A percentile compares a stretch with the other conserved stretches of the same genome.
Conservation (phyloP, 2,888 invertebrate genomes). For the Leptogaster cylindrica region DNA sequence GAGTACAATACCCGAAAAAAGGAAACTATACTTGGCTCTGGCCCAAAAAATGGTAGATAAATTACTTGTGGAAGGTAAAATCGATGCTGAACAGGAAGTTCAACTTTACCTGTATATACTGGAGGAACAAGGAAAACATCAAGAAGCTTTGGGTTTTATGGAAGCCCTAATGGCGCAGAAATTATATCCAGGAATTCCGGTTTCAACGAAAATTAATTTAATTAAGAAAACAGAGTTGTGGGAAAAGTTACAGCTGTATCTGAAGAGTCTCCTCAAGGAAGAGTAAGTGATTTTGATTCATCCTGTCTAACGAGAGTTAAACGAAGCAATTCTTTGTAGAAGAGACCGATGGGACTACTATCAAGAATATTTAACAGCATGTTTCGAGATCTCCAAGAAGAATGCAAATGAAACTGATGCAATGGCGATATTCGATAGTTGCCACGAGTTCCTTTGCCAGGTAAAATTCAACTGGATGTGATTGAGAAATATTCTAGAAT, state of each 20-base stretch:
- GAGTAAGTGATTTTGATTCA: constrained; percentile 68
- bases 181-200: constrained; percentile 71
- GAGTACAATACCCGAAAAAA: constrained; percentile 65
- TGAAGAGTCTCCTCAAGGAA: constrained; percentile 75
- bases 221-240: constrained; percentile 76
- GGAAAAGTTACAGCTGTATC: constrained; percentile 74
- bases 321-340: constrained; percentile 55
- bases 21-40: constrained; percentile 77
- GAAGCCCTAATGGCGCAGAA: constrained; percentile 75
- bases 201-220: constrained; percentile 76
- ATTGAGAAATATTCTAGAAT: neutral
- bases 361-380: constrained; percentile 74
- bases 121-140: constrained; percentile 79
- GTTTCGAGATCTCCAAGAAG: constrained; percentile 67
- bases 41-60: constrained; percentile 95
- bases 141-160: constrained; percentile 81
- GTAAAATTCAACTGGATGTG: no score
- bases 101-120: constrained; percentile 88
- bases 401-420: constrained; percentile 47
- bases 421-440: constrained; percentile 52
- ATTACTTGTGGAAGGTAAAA: constrained; percentile 82
- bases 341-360: constrained; percentile 78
- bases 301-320: neutral
- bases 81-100: constrained; percentile 94
- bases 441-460: constrained; percentile 58